Evolutionary conservation across 2,113 vertebrate species (phyloP), one percentile per base, ranked within the genome.

Genomic region (Montifringilla adamsi): DNA sequence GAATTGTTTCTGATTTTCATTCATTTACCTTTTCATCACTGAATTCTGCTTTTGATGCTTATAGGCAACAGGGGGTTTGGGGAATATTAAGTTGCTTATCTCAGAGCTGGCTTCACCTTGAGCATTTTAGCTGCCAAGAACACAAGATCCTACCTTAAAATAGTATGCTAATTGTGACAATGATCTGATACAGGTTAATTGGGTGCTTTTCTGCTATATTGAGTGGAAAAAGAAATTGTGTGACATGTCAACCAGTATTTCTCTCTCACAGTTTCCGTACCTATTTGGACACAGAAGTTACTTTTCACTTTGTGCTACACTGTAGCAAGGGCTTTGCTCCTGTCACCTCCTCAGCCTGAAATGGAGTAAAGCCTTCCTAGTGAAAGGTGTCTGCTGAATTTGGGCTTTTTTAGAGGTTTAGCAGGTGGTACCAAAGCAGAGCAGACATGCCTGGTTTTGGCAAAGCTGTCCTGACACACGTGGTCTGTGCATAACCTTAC

Each of bases 41-140:
- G 14, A 55, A 15, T 35, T 9, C 20, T 91, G 26, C 3, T 55
- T 86, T 44, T 47, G 31, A 14, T 64, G 24, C 55, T 87, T 62
- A 18, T 6, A 37, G 49, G 18, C 37, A 16, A 17, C 2, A 46
- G 46, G 31, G 35, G 69, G 47, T 55, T 73, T 33, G 15, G 19
- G 52, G 26, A 70, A 21, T 70, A 33, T 62, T 17, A 53, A 86
- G 39, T 72, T 90, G 62, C 26, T 1, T 80, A 26, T 90, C 59
- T 92, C 60, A 77, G 33, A 89, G 27, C 33, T 87, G 78, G 24
- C 47, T 93, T 78, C 58, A 89, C 63, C 43, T 89, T 83, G 44
- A 93, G 52, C 16, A 30, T 89, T 93, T 81, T 78, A 82, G 44
- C 84, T 93, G 56, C 56, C 52, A 82, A 88, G 89, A 67, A 43